phyloP scores from a whole-genome alignment of 2,113 vertebrate genomes.

The Ornithorhynchus anatinus region DNA sequence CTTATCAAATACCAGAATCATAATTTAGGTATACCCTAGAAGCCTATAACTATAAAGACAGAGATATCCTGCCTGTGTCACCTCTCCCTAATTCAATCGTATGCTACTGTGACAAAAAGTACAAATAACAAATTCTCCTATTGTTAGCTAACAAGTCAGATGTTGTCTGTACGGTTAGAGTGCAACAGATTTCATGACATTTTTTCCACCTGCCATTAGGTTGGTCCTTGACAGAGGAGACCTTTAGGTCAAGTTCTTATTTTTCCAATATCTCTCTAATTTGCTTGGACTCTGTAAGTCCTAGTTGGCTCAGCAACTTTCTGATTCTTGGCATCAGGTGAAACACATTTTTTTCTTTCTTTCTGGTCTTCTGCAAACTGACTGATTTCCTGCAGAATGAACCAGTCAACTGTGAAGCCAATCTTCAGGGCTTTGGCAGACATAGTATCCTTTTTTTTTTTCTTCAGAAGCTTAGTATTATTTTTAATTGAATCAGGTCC shows the following conservation, averaged over 20 bases:
- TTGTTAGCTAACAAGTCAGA: too few relatives aligned
- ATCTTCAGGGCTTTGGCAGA: slow-evolving; percentile 50
- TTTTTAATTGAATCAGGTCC: slow-evolving; percentile 53
- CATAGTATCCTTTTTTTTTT: slow-evolving; percentile 22
- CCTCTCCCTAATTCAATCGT: too few relatives aligned
- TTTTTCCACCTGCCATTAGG: too few relatives aligned
- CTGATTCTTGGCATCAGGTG: slow-evolving; percentile 18
- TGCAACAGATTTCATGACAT: too few relatives aligned
- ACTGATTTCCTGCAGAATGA: slow-evolving; percentile 53
- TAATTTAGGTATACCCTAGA: too few relatives aligned
- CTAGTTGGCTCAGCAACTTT: slow-evolving; percentile 27
- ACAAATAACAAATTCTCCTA: too few relatives aligned
- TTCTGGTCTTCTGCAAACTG: slow-evolving; percentile 37
- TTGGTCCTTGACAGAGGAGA: too few relatives aligned
- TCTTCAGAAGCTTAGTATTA: slow-evolving; percentile 45
- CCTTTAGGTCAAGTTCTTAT: slow-evolving; percentile 24
- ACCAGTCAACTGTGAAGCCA: slow-evolving; percentile 46
- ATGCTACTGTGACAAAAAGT: too few relatives aligned
- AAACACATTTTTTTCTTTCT: slow-evolving; percentile 13
- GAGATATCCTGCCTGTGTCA: too few relatives aligned
- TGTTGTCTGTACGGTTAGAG: too few relatives aligned
- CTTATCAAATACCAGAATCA: too few relatives aligned
- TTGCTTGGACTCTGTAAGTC: slow-evolving; percentile 38
- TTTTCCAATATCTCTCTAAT: slow-evolving; percentile 32
- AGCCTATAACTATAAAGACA: too few relatives aligned